These are phyloP conservation scores for Danio jaintianensis DNA, from an alignment of 2,797 vertebrate genomes.

Conservation along the genomic window DNA sequence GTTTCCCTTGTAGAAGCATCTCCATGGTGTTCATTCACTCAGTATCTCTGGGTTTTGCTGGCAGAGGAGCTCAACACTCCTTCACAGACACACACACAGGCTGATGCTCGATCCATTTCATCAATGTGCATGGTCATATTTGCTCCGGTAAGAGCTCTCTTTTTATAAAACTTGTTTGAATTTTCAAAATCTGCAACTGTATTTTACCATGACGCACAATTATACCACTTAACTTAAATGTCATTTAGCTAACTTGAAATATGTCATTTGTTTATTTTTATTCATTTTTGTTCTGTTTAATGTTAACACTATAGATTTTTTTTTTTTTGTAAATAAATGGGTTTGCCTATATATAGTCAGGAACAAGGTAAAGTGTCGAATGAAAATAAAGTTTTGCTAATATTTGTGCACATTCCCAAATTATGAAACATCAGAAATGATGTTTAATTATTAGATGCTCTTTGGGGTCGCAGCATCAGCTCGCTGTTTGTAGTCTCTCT, in stretches of 20 bases:
- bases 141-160: slow-evolving; percentile 93
- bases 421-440: slow-evolving; percentile 20
- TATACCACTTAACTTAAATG: background rate
- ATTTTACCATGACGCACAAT: background rate
- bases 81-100: slow-evolving; percentile 52
- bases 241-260: background rate
- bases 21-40: slow-evolving; percentile 44
- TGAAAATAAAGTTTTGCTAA: background rate
- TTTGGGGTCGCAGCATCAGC: slow-evolving; percentile 52
- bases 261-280: background rate
- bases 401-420: background rate
- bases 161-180: background rate
- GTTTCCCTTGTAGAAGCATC: slow-evolving; percentile 45
- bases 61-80: slow-evolving; percentile 47
- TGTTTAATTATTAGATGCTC: slow-evolving; percentile 47
- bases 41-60: slow-evolving; percentile 46
- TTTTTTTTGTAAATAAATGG: background rate
- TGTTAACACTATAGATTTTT: background rate
- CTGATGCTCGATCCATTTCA: slow-evolving; percentile 71
- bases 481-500: slow-evolving; percentile 63
- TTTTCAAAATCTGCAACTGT: background rate
- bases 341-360: background rate
- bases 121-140: slow-evolving; percentile 99
- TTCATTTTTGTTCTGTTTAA: background rate
- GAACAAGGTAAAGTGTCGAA: background rate